A percentile compares a stretch with the other conserved stretches of the same genome.
Conservation (phyloP, 2,888 invertebrate genomes). For the Copidosoma aretas region DNA sequence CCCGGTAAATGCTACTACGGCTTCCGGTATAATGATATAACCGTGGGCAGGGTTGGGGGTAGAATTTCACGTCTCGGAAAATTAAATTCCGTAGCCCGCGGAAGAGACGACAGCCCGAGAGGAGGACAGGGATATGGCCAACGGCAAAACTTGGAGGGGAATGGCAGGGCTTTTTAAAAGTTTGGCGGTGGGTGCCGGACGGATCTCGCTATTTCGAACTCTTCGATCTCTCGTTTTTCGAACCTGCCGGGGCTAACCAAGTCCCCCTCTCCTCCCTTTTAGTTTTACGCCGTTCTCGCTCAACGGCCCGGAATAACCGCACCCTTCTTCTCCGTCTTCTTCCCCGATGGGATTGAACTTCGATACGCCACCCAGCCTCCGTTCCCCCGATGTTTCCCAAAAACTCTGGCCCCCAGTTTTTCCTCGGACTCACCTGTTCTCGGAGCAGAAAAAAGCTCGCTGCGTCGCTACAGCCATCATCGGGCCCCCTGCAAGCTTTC, state of each 20-base stretch:
- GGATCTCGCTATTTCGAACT: neutral
- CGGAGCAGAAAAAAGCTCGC: too few relatives aligned
- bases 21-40: conserved; percentile 18
- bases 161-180: neutral
- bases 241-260: neutral
- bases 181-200: neutral
- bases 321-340: neutral
- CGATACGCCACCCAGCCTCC: neutral
- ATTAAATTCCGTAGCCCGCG: conserved; percentile 25
- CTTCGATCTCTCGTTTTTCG: neutral
- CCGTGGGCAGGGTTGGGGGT: too few relatives aligned
- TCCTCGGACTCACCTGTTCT: too few relatives aligned
- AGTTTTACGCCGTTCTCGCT: neutral
- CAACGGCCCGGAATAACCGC: neutral
- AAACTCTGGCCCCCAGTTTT: too few relatives aligned
- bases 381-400: neutral
- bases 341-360: neutral
- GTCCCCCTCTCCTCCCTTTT: neutral
- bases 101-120: neutral
- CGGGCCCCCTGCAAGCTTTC: too few relatives aligned
- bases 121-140: neutral
- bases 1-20: conserved; percentile 15
- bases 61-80: conserved; percentile 8
- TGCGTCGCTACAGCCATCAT: too few relatives aligned
- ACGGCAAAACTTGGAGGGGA: neutral